A percentile compares a stretch with the other conserved stretches of the same genome.
Evolutionary conservation across 1,140 invertebrate genomes (phyloP).

Genomic region (Drosophila watanabei): DNA sequence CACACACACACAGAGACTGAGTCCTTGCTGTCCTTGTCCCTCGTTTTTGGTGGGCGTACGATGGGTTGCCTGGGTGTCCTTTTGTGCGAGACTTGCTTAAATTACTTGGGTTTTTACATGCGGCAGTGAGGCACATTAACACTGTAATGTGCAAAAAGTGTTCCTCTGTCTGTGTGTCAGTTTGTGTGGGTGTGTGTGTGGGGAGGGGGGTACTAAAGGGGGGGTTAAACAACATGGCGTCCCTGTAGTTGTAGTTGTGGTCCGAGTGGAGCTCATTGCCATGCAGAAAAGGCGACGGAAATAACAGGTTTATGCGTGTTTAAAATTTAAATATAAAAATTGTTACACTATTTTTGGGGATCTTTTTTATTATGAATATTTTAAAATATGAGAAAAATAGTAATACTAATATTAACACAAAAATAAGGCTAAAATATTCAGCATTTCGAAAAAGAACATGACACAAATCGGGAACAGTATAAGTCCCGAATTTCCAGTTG

Average conservation of each 20-base stretch:
- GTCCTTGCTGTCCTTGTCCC: constrained; percentile 22
- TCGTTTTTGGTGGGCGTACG: constrained; percentile 11
- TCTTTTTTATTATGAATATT: not conserved
- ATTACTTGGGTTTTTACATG: constrained; percentile 84
- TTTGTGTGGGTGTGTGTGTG: constrained; percentile 23
- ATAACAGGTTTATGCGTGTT: constrained; percentile 27
- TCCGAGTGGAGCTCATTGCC: constrained; percentile 66
- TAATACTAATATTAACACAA: not conserved
- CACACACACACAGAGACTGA: constrained; percentile 42
- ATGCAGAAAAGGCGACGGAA: constrained; percentile 55
- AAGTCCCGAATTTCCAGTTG: not conserved
- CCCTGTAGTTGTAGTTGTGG: constrained; percentile 62
- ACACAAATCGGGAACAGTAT: not conserved
- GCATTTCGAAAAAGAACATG: not conserved
- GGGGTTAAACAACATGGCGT: constrained; percentile 76
- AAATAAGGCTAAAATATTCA: not conserved
- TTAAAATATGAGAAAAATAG: not conserved
- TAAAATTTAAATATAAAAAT: not conserved
- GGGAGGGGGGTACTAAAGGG: not conserved
- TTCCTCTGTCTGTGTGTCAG: constrained; percentile 43
- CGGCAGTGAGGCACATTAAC: constrained; percentile 85
- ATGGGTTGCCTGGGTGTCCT: constrained; percentile 5
- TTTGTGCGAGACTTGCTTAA: constrained; percentile 71
- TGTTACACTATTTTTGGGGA: accelerated
- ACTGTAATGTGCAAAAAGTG: constrained; percentile 85